phyloP scores from a whole-genome alignment of 2,888 invertebrate genomes.

The Mechanitis mazaeus region DNA sequence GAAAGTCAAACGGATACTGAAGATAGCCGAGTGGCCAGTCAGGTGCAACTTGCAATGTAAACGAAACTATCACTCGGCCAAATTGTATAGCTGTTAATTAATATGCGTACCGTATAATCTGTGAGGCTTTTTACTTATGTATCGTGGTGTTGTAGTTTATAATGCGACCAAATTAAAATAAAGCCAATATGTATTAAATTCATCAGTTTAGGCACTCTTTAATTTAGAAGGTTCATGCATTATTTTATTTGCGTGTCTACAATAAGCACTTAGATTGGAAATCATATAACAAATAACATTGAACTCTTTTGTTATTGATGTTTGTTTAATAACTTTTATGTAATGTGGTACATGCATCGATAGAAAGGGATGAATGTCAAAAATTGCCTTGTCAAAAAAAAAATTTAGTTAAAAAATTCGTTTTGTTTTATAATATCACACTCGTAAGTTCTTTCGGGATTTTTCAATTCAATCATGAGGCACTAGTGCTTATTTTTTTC shows the following conservation, averaged over 20 bases:
- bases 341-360: too few species aligned
- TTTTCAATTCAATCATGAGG: too few species aligned
- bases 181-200: background rate
- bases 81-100: slow-evolving; percentile 13
- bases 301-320: slow-evolving; percentile 25
- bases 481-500: too few species aligned
- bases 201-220: slow-evolving; percentile 5
- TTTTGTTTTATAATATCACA: too few species aligned
- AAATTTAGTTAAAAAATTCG: too few species aligned
- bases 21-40: slow-evolving; percentile 44
- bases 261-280: slow-evolving; percentile 25
- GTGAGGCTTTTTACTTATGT: background rate
- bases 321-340: background rate
- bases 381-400: too few species aligned
- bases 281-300: slow-evolving; percentile 30
- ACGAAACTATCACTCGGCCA: slow-evolving; percentile 37
- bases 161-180: slow-evolving; percentile 24
- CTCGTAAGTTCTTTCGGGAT: too few species aligned
- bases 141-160: background rate
- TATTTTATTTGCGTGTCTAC: slow-evolving; percentile 19
- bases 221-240: slow-evolving; percentile 14
- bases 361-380: too few species aligned
- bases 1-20: slow-evolving; percentile 69
- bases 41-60: slow-evolving; percentile 44
- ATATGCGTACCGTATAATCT: slow-evolving; percentile 1